These are phyloP conservation scores for Schizothorax lantsangensis DNA, from an alignment of 2,797 vertebrate genomes.

Conservation along the genomic window DNA sequence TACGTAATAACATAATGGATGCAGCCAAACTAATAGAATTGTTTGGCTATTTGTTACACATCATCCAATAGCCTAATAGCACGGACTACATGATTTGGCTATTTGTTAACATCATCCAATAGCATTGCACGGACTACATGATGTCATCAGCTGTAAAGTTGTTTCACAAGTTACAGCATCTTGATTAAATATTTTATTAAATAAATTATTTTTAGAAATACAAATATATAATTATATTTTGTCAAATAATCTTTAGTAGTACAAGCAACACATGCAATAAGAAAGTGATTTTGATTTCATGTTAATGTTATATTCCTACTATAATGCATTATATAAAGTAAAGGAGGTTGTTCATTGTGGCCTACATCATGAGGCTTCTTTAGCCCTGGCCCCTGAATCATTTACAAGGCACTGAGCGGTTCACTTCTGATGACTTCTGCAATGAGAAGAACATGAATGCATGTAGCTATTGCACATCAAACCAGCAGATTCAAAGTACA, in stretches of 20 bases:
- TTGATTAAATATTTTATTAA: background rate
- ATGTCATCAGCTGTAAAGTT: background rate
- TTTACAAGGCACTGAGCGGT: background rate
- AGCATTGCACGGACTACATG: background rate
- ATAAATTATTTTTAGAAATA: background rate
- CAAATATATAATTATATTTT: too few species aligned
- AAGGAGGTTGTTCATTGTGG: constrained; percentile 11
- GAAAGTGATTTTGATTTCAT: background rate
- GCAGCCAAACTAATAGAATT: background rate
- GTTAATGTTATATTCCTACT: background rate
- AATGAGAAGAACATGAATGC: constrained; percentile 17
- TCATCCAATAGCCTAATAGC: too few species aligned
- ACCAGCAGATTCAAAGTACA: background rate
- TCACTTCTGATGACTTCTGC: constrained; percentile 26
- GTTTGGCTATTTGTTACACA: background rate
- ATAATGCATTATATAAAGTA: background rate
- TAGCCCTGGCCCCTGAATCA: background rate
- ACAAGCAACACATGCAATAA: too few species aligned
- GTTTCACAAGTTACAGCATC: background rate
- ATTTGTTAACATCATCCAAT: background rate
- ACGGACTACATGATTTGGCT: background rate
- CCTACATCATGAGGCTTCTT: constrained; percentile 1
- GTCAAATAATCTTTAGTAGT: background rate
- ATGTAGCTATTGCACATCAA: constrained; percentile 12
- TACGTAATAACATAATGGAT: too few species aligned